Evolutionary conservation across 2,113 vertebrate species (phyloP).

Genomic region (Galeopterus variegatus): DNA sequence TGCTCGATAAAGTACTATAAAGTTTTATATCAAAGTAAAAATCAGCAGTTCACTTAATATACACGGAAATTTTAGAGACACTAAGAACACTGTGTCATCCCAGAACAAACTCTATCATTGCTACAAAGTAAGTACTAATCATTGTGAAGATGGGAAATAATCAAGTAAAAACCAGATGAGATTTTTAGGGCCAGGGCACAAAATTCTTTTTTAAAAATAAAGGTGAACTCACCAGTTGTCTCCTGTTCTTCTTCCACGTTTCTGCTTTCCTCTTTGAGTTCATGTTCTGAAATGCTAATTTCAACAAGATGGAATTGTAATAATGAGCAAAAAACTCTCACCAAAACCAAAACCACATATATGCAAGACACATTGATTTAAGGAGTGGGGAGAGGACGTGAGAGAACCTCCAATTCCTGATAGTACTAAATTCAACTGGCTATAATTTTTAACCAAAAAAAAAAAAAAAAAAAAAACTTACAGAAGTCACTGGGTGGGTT

Average conservation of each 20-base stretch:
- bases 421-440: neutral
- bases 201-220: neutral
- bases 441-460: constrained; percentile 15
- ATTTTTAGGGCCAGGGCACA: neutral
- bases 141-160: neutral
- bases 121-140: neutral
- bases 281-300: constrained; percentile 99
- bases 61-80: neutral
- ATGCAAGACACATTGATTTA: neutral
- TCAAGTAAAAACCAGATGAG: neutral
- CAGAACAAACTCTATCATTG: neutral
- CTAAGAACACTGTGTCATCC: neutral
- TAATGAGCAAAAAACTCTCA: constrained; percentile 23
- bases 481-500: constrained; percentile 99
- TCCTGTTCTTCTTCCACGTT: constrained; percentile 99
- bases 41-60: neutral
- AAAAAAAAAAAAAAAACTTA: constrained; percentile 88
- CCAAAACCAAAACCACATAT: neutral
- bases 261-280: constrained; percentile 99
- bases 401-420: neutral
- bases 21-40: constrained; percentile 57
- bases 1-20: neutral
- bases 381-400: neutral
- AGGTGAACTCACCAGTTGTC: constrained; percentile 94
- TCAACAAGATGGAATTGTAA: constrained; percentile 65